Conservation (phyloP, 2,113 vertebrate species). For the Poecilia latipinna region DNA sequence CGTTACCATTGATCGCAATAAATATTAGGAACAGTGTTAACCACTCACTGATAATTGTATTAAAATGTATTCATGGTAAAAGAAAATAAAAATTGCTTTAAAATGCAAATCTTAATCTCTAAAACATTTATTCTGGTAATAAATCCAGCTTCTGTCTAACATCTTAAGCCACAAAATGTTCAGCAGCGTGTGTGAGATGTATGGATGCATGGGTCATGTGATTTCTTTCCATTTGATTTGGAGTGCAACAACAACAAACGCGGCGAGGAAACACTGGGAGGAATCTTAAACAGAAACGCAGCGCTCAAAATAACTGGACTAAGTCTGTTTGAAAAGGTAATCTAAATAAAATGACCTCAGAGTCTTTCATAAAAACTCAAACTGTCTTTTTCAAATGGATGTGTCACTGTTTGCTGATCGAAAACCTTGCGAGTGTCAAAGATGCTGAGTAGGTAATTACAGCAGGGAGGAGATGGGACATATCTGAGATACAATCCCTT, state of each 20-base stretch:
- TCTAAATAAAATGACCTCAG: neutral
- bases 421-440: slow-evolving; percentile 30
- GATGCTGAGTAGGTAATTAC: slow-evolving; percentile 70
- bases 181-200: slow-evolving; percentile 25
- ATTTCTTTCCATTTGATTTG: slow-evolving; percentile 28
- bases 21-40: neutral
- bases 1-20: neutral
- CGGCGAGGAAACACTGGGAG: neutral
- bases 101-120: neutral
- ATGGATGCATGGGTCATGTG: slow-evolving; percentile 30
- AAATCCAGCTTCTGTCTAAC: slow-evolving; percentile 44
- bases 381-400: neutral
- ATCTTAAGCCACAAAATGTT: slow-evolving; percentile 48
- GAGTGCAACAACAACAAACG: slow-evolving; percentile 24
- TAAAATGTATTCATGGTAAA: neutral
- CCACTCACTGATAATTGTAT: neutral
- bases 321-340: neutral
- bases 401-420: slow-evolving; percentile 15
- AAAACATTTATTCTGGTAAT: neutral
- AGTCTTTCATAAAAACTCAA: neutral
- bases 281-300: neutral
- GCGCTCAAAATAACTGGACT: neutral
- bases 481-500: slow-evolving; percentile 66
- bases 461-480: slow-evolving; percentile 61
- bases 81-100: neutral